Evolutionary conservation across 2,888 invertebrate species (phyloP), one percentile per base, ranked within the genome.

Genomic region (Anthophora plumipes): DNA sequence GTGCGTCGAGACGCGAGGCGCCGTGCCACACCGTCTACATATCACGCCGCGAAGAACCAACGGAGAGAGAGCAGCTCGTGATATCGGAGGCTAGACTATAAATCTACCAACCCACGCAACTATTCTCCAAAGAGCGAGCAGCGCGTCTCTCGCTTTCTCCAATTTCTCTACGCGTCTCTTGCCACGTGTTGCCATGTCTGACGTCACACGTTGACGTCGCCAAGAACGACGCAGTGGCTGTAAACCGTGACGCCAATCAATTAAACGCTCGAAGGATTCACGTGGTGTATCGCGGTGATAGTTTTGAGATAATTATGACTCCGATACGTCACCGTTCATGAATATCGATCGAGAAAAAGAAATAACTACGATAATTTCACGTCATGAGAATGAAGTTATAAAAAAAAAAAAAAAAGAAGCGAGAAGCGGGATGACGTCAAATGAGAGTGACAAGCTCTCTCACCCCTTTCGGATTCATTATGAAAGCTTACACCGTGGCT

Each of bases 21-120:
- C 46, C 89, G 90, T 90, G 91, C 89, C 91, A 61, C 72, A 73
- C 83, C 81, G 90, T 91, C 90, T 90, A 84, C 79, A 70, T 67
- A 85, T 85, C 63, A 66, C 68, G 63, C 57, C 78, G 48, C 60
- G 41, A 43, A 46, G 64, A n/a, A 55, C 60, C 25, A 77, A 25
- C n/a, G 14, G 71, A 70, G 55, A 70, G n/a, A 46, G 39, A 41
- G 17, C 20, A 22, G 43, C 12, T 17, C 41, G 46, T n/a, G 25
- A 41, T 52, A 43, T n/a, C 59, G 17, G 22, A 61, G 37, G 43
- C 43, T 17, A 43, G 77, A n/a, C 77, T 70, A 87, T 89, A 88
- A 87, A 89, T 89, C 76, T 80, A 60, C 48, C 80, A 37, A 81
- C 70, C 80, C 60, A 61, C 54, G 14, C 43, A 22, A 46, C 46